phyloP scores from a whole-genome alignment of 1,140 invertebrate genomes.

The Rhagoletis zephyria region DNA sequence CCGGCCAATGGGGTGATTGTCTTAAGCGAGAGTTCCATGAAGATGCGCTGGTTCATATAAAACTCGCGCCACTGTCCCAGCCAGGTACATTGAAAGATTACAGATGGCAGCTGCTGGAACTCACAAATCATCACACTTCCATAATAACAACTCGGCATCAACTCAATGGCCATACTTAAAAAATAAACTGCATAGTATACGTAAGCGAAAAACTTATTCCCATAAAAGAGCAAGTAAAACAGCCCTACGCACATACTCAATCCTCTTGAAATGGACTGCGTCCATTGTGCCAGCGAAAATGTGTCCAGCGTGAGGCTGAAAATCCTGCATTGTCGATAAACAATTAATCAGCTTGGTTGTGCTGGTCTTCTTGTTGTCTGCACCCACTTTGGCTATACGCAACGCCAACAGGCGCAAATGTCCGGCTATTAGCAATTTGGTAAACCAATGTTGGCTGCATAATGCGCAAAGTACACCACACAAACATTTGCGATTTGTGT shows the following conservation, averaged over 20 bases:
- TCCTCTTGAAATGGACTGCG: conserved; percentile 61
- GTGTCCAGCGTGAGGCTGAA: conserved; percentile 56
- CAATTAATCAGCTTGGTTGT: conserved; percentile 42
- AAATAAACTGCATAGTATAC: conserved; percentile 61
- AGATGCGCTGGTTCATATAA: conserved; percentile 59
- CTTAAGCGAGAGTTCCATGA: conserved; percentile 60
- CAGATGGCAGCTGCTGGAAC: conserved; percentile 59
- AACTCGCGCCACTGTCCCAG: conserved; percentile 55
- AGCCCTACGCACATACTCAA: conserved; percentile 63
- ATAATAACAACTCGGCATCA: conserved; percentile 67
- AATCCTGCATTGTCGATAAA: conserved; percentile 60
- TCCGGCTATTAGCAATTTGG: conserved; percentile 59
- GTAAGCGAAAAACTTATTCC: conserved; percentile 57
- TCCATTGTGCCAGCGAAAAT: conserved; percentile 60
- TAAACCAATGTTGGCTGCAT: conserved; percentile 58
- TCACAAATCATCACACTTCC: conserved; percentile 62
- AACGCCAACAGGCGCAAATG: conserved; percentile 59
- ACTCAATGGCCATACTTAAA: conserved; percentile 60
- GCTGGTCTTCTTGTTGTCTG: conserved; percentile 19
- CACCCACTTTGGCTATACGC: conserved; percentile 56
- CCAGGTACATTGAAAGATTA: conserved; percentile 67
- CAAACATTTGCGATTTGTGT: too few species aligned
- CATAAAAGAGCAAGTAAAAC: conserved; percentile 62
- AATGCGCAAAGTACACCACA: too few species aligned
- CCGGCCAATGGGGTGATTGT: conserved; percentile 60